Evolutionary conservation across 2,888 invertebrate genomes (phyloP), one percentile per base, ranked within the genome.

Genomic region (Aphrophora alni): DNA sequence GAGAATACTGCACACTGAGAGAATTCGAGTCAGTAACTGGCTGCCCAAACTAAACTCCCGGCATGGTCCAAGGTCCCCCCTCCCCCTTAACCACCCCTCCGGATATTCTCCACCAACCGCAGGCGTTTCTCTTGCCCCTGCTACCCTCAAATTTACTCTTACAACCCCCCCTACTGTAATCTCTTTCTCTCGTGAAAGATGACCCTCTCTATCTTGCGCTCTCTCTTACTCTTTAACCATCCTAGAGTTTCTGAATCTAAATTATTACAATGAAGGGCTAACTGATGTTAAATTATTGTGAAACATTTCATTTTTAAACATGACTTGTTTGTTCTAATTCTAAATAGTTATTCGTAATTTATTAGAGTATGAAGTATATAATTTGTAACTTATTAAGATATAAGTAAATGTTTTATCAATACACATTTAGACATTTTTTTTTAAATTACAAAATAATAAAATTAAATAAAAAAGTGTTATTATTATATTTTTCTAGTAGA

Each of bases 121-220:
- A 44, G 78, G 72, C 78, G 73, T 68, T 21, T 73, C 78, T 59
- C 78, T 38, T 73, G n/a, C 78, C 72, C 72, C 59, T 28, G 21
- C 44, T 44, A 44, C 44, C 44, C 44, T 44, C 44, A 44, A 44
- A 44, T 44, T 44, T 44, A 44, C 44, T 44, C 44, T 44, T 44
- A 44, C 44, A 27, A 24, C 72, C 38, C 33, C 25, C 33, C 44
- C 28, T 69, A 26, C 38, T 17, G 14, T 51, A 38, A 70, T 77
- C 77, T 77, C 77, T 71, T 70, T 71, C 73, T 78, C 78, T 78
- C 78, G 78, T 73, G 78, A 78, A 78, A 78, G 78, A 78, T 78
- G 78, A 78, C 78, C 78, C 72, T 69, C 69, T 69, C 69, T 44
- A 44, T 44, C 44, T 44, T 17, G 10, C 44, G 10, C 44, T 44